Conservation (phyloP, 2,113 vertebrate genomes). For the Miniopterus natalensis region DNA sequence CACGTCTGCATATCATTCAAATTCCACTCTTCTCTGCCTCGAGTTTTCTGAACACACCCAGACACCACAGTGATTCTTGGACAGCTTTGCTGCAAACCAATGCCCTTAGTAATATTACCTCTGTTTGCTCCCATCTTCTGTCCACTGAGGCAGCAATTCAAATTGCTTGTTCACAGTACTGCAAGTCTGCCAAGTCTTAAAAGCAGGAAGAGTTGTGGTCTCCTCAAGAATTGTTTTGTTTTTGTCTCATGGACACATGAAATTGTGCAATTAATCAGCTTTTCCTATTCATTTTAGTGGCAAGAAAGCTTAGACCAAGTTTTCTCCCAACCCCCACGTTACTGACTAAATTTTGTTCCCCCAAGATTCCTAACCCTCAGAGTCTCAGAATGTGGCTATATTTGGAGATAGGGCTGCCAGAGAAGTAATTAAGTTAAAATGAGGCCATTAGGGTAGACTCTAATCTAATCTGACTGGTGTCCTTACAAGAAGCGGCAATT, state of each 20-base stretch:
- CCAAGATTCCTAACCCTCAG: not conserved
- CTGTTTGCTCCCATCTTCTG: not conserved
- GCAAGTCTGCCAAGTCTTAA: not conserved
- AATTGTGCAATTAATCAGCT: not conserved
- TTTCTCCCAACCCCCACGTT: not conserved
- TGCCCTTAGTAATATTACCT: not conserved
- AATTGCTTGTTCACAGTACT: not conserved
- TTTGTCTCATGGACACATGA: not conserved
- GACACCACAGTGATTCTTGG: not conserved
- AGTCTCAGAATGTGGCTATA: not conserved
- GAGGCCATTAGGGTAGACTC: not conserved
- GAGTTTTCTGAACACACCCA: slow-evolving; percentile 55
- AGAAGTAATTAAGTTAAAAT: not conserved
- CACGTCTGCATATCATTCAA: slow-evolving; percentile 48
- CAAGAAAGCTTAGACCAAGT: slow-evolving; percentile 4
- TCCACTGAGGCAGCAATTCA: not conserved
- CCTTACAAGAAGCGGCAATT: not conserved
- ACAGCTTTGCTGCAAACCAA: not conserved
- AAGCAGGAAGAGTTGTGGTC: not conserved
- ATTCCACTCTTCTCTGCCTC: slow-evolving; percentile 13
- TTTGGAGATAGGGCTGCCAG: not conserved
- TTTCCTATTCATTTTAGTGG: not conserved
- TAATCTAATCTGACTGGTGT: not conserved
- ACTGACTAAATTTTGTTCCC: not conserved
- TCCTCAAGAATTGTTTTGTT: not conserved